A percentile compares a stretch with the other conserved stretches of the same genome.
Conservation (phyloP, 2,888 invertebrate genomes). For the Philhelius pedissequus region DNA sequence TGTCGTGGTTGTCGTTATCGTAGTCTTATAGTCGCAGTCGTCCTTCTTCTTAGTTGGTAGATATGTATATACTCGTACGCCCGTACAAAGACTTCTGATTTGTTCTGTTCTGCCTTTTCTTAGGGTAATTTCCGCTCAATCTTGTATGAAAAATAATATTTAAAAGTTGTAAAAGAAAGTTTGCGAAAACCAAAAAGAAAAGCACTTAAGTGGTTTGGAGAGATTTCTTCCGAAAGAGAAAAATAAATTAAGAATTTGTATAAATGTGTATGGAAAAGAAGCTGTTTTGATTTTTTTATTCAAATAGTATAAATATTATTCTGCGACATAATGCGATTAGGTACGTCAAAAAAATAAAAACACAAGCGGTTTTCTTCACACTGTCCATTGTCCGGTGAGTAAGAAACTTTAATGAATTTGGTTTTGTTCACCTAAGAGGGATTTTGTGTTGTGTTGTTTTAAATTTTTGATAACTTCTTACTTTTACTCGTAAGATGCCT, state of each 20-base stretch:
- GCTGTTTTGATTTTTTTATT: too few species aligned
- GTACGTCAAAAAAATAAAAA: too few species aligned
- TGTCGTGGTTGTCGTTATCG: background rate
- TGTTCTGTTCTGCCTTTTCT: background rate
- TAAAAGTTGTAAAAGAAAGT: slow-evolving; percentile 22
- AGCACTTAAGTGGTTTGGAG: background rate
- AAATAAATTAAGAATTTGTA: background rate
- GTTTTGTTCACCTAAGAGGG: too few species aligned
- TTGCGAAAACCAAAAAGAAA: background rate
- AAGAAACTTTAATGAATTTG: too few species aligned
- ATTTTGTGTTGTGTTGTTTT: too few species aligned
- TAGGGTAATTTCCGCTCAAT: slow-evolving; percentile 37
- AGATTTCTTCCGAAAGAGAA: background rate
- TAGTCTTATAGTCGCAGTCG: background rate
- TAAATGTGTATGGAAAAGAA: too few species aligned
- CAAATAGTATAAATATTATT: too few species aligned
- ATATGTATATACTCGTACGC: background rate
- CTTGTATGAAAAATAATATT: slow-evolving; percentile 18
- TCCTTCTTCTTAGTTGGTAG: background rate
- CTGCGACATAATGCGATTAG: too few species aligned
- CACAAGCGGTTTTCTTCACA: too few species aligned
- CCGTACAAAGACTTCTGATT: background rate
- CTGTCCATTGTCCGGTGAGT: too few species aligned
- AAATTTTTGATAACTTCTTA: too few species aligned
- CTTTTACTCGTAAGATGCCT: too few species aligned